Percentiles rank a stretch among this genome's conserved stretches.
Evolutionary conservation across 2,888 invertebrate species (phyloP).

Genomic region (Kryphioiulus occultus): DNA sequence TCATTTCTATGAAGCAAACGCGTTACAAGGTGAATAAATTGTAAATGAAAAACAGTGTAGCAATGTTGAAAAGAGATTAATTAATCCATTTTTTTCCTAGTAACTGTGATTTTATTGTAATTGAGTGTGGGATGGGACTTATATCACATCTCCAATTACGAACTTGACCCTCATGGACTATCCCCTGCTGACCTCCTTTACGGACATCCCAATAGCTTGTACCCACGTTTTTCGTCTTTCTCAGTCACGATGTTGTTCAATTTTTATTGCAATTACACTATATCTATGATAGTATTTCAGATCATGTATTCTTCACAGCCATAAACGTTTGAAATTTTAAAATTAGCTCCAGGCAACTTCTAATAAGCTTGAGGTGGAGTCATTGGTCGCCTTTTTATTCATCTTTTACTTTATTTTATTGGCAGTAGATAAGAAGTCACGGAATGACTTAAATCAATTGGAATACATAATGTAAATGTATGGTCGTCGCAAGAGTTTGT

Average conservation of each 20-base stretch:
- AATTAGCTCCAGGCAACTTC: background rate
- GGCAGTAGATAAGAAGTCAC: background rate
- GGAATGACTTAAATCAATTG: background rate
- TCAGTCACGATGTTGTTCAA: background rate
- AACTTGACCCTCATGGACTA: background rate
- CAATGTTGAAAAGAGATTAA: background rate
- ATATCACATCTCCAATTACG: background rate
- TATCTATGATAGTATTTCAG: background rate
- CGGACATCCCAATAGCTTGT: background rate
- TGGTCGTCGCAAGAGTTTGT: background rate
- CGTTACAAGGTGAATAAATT: background rate
- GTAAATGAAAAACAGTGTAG: background rate
- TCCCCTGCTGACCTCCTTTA: background rate
- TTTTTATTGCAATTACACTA: background rate
- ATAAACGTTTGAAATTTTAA: background rate
- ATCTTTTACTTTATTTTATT: background rate
- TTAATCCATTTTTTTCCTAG: background rate
- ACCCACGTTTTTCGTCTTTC: background rate
- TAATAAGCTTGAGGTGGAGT: background rate
- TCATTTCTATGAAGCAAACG: background rate
- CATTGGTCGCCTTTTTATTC: slow-evolving; percentile 26
- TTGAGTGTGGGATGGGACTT: background rate
- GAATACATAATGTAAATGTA: background rate
- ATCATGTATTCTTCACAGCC: background rate
- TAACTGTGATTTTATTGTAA: background rate